Evolutionary conservation across 92 coral and sea anemone genomes (phyloP), one percentile per base, ranked within the genome.

Genomic region (Epizoanthus ramosus): DNA sequence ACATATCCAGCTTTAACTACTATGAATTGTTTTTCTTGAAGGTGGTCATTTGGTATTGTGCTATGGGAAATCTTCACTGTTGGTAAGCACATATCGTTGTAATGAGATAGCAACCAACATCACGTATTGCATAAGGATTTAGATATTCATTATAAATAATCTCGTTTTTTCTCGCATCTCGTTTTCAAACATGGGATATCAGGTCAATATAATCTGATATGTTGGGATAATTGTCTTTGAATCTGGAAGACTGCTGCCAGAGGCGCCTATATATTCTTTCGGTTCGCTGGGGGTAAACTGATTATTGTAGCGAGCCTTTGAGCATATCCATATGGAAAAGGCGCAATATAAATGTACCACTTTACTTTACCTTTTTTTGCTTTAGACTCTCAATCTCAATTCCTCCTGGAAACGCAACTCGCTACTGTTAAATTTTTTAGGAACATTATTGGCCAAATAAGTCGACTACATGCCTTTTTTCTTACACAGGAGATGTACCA

Each of bases 41-140:
- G 80, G 53, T 75, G 80, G 80, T 56, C 80, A 2, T 75, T 75
- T 58, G 80, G 80, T 31, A 75, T 75, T 8, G 67, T 57, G 8
- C 17, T 75, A 50, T 75, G 80, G 80, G 80, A 75, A 52, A 75
- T 75, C 54, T 75, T 75, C 63, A 75, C 80, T 15, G 80, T 75
- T 2, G 80, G 80, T 75, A 75, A 52, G 77, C 43, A 66, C 3
- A 9, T 9, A 47, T 65, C 35, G 39, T 65, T 33, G 16, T 33
- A n/a, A 2, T 28, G 3, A 24, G 72, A 24, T 10, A 0, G 41
- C 28, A 8, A 9, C 16, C 7, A 25, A 9, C 31, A 13, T n/a
- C 10, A 3, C 21, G 14, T 10, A 9, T 60, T 60, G 14, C 9
- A 60, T 4, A 41, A 41, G 47, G 47, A n/a, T 5, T 12, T n/a